phyloP scores from a whole-genome alignment of 2,888 invertebrate species.

The Notocelia uddmanniana region DNA sequence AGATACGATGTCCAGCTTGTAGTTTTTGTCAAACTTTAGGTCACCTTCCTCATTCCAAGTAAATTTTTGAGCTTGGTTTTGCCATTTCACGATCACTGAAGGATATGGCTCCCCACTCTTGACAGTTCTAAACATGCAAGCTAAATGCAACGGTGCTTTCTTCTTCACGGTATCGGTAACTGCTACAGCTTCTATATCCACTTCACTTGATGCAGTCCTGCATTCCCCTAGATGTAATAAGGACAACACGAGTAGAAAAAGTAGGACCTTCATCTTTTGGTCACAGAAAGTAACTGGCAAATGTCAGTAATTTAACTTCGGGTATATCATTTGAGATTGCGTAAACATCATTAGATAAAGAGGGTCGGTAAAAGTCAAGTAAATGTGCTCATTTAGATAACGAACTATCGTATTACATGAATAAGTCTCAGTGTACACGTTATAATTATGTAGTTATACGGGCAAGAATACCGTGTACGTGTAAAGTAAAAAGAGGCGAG shows the following conservation, averaged over 20 bases:
- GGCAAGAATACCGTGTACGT: background rate
- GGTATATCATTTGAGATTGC: conserved; percentile 49
- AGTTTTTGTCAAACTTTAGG: conserved; percentile 50
- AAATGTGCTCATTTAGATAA: conserved; percentile 57
- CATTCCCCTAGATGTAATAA: conserved; percentile 56
- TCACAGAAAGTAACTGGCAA: conserved; percentile 49
- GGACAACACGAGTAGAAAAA: conserved; percentile 54
- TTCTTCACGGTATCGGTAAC: conserved; percentile 51
- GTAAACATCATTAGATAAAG: conserved; percentile 58
- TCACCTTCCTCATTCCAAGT: conserved; percentile 55
- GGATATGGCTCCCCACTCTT: conserved; percentile 60
- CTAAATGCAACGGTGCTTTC: conserved; percentile 53
- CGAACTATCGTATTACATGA: conserved; percentile 39
- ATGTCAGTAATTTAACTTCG: conserved; percentile 49
- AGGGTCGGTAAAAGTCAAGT: conserved; percentile 57
- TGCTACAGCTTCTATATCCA: conserved; percentile 49
- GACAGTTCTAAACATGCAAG: conserved; percentile 59
- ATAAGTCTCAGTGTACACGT: conserved; percentile 9
- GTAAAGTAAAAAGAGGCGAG: background rate
- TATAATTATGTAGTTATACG: background rate
- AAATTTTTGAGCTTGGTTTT: conserved; percentile 55
- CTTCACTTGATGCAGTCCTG: conserved; percentile 58
- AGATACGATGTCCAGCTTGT: conserved; percentile 49
- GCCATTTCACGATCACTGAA: conserved; percentile 62
- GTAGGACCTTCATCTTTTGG: conserved; percentile 61